These are phyloP conservation scores for Amphipoea oculea DNA, from an alignment of 2,888 invertebrate species.

Conservation along the genomic window DNA sequence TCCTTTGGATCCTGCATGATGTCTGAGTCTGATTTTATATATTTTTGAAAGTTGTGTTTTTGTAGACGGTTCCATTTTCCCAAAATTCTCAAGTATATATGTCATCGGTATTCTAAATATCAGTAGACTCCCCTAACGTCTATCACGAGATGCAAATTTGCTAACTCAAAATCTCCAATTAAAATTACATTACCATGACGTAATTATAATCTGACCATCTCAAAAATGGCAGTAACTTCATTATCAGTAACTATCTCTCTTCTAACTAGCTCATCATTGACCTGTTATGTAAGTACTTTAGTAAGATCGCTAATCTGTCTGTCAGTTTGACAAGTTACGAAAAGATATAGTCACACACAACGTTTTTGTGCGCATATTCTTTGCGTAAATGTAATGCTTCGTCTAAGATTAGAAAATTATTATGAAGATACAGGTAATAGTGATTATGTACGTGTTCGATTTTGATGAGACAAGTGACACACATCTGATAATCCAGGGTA, in stretches of 20 bases:
- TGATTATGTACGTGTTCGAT: not conserved
- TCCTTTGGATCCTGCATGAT: not conserved
- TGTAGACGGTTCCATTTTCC: not conserved
- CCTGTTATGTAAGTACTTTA: conserved; percentile 56
- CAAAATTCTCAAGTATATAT: not conserved
- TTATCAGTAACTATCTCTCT: conserved; percentile 47
- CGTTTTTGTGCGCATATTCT: conserved; percentile 41
- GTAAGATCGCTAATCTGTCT: conserved; percentile 49
- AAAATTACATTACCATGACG: conserved; percentile 43
- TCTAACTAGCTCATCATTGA: conserved; percentile 56
- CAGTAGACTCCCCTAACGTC: not conserved
- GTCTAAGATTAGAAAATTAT: conserved; percentile 33
- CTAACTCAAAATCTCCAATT: conserved; percentile 29
- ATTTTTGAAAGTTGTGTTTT: not conserved
- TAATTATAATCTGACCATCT: conserved; percentile 41
- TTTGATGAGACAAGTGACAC: not conserved
- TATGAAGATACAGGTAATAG: not conserved
- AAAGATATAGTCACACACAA: conserved; percentile 49
- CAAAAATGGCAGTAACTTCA: conserved; percentile 58
- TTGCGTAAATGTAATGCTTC: conserved; percentile 34
- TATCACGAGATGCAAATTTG: not conserved
- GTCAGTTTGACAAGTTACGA: conserved; percentile 61
- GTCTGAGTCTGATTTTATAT: not conserved
- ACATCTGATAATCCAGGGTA: not conserved
- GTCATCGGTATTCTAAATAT: not conserved